Evolutionary conservation across 2,888 invertebrate species (phyloP), one percentile per base, ranked within the genome.

Genomic region (Macrophya annulata): DNA sequence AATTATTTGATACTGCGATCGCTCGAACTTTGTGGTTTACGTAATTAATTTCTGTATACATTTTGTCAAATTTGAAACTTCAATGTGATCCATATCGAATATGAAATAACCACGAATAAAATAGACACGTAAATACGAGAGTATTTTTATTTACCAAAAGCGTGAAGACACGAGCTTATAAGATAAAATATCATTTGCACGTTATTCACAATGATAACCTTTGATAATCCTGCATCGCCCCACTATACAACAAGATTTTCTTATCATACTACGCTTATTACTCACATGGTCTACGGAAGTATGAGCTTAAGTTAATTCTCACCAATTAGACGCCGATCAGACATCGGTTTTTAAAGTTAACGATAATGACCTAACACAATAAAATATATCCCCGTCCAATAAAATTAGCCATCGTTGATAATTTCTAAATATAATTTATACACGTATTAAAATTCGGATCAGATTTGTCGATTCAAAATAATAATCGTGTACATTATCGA

Each of bases 151-250:
- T 51, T 10, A 48, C 76, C 48, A 76, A 21, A 48, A 76, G 48
- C 48, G 76, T 15, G 5, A 4, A 48, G 12, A 48, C 12, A 62
- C 9, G 25, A n/a, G 21, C 25, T 31, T n/a, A 6, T 55, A 6
- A 55, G 79, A 79, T 79, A 79, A 79, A 79, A 79, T 37, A 51
- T 31, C 5, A 59, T 59, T 59, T 21, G 17, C 59, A 79, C 55
- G 77, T 59, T 15, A 79, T 37, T 40, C 37, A 6, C 10, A 40
- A 1, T 17, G 40, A 79, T 79, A 40, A 77, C 51, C 55, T 31
- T 31, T 31, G 31, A 15, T 55, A 51, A 55, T 21, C 77, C 43
- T 15, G n/a, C n/a, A 21, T 9, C n/a, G 1, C 17, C 43, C 10
- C 43, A n/a, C 17, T 45, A n/a, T 8, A 17, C 2, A 0, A 15